Conservation (phyloP, 2,888 invertebrate species). For the Yponomeuta malinellus region DNA sequence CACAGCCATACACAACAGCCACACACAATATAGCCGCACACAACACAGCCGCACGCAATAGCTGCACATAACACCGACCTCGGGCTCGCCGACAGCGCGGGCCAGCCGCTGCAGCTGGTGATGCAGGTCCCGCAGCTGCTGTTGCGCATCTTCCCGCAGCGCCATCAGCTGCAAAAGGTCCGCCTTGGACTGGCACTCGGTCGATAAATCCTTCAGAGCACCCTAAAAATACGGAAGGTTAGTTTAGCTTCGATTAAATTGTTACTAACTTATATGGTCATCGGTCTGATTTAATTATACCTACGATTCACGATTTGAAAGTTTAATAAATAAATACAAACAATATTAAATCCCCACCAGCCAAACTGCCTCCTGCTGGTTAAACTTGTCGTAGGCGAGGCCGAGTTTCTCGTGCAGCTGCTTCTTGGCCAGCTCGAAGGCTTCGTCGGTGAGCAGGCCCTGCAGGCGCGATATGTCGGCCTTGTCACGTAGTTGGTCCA, state of each 20-base stretch:
- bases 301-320: too few species aligned
- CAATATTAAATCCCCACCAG: slow-evolving; percentile 30
- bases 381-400: slow-evolving; percentile 50
- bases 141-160: slow-evolving; percentile 32
- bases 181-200: slow-evolving; percentile 37
- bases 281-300: too few species aligned
- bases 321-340: too few species aligned
- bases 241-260: too few species aligned
- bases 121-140: slow-evolving; percentile 32
- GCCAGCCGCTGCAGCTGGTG: slow-evolving; percentile 33
- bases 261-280: too few species aligned
- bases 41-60: too few species aligned
- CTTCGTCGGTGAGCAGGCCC: slow-evolving; percentile 41
- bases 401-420: slow-evolving; percentile 41
- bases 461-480: slow-evolving; percentile 44
- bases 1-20: too few species aligned
- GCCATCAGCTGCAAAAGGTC: slow-evolving; percentile 38
- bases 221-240: slow-evolving; percentile 27
- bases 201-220: slow-evolving; percentile 42
- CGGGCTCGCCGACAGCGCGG: slow-evolving; percentile 50
- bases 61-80: slow-evolving; percentile 30
- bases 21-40: too few species aligned
- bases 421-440: slow-evolving; percentile 32
- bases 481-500: slow-evolving; percentile 57
- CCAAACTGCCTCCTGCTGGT: slow-evolving; percentile 48